Evolutionary conservation across 53 echinoderm and acorn worm species (phyloP).

Genomic region (Crossaster papposus): DNA sequence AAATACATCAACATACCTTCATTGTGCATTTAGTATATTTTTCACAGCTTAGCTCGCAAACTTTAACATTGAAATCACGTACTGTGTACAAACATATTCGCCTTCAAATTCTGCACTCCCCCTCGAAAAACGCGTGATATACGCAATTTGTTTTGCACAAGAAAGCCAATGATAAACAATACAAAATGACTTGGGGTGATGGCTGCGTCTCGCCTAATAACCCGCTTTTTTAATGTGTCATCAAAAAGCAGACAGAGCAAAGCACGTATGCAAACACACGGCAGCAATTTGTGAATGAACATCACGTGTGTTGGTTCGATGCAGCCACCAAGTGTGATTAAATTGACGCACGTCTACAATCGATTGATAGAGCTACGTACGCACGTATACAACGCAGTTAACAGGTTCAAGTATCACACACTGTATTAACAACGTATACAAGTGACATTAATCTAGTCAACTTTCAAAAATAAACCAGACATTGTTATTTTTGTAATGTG

Average conservation of each 20-base stretch:
- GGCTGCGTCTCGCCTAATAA: constrained; percentile 1
- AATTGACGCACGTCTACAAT: constrained; percentile 23
- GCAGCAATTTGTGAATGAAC: constrained; percentile 47
- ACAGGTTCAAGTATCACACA: constrained; percentile 4
- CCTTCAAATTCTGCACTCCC: constrained; percentile 4
- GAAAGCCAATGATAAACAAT: background rate
- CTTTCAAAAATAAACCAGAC: background rate
- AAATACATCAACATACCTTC: background rate
- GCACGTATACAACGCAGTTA: background rate
- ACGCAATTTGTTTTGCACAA: background rate
- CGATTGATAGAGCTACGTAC: constrained; percentile 6
- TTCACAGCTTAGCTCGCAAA: background rate
- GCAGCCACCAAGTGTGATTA: constrained; percentile 13
- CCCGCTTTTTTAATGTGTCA: constrained; percentile 14
- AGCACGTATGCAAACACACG: constrained; percentile 31
- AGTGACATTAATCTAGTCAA: background rate
- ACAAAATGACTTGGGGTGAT: background rate
- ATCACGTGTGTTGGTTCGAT: background rate
- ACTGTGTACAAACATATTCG: constrained; percentile 13
- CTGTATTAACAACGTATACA: background rate
- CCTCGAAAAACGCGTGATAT: background rate
- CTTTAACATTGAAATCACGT: background rate
- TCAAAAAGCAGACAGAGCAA: background rate
- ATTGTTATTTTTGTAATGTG: background rate
- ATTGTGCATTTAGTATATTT: background rate